Evolutionary conservation across 2,888 invertebrate genomes (phyloP).

Genomic region (Diachrysia chrysitis): DNA sequence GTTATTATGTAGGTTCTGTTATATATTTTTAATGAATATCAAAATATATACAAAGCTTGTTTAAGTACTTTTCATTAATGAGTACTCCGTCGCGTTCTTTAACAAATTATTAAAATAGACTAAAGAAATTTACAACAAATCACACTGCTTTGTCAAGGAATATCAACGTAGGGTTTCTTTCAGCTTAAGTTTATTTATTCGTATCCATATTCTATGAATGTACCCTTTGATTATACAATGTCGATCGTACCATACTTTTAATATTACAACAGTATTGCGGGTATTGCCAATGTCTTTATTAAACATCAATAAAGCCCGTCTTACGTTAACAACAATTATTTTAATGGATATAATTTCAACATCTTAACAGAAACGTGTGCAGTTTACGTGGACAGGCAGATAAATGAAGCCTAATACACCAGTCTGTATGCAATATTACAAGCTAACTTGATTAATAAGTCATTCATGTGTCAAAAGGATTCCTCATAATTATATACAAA

Average conservation of each 20-base stretch:
- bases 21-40: too few relatives aligned
- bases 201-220: too few relatives aligned
- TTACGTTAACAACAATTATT: constrained; percentile 45
- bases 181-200: too few relatives aligned
- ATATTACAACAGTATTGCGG: not conserved
- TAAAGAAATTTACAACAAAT: too few relatives aligned
- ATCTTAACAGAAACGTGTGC: constrained; percentile 38
- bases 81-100: too few relatives aligned
- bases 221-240: too few relatives aligned
- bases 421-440: constrained; percentile 26
- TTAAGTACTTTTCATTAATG: too few relatives aligned
- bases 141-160: too few relatives aligned
- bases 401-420: constrained; percentile 49
- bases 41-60: too few relatives aligned
- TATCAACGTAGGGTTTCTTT: too few relatives aligned
- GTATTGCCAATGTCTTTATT: not conserved
- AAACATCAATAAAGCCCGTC: constrained; percentile 6
- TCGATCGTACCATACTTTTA: not conserved
- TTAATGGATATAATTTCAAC: constrained; percentile 55
- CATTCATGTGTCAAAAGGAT: constrained; percentile 46
- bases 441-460: constrained; percentile 48
- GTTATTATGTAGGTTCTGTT: too few relatives aligned
- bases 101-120: too few relatives aligned
- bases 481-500: constrained; percentile 26
- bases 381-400: constrained; percentile 52